Base-by-base conservation (phyloP, 2,113 vertebrate genomes). In the Addax nasomaculatus region DNA sequence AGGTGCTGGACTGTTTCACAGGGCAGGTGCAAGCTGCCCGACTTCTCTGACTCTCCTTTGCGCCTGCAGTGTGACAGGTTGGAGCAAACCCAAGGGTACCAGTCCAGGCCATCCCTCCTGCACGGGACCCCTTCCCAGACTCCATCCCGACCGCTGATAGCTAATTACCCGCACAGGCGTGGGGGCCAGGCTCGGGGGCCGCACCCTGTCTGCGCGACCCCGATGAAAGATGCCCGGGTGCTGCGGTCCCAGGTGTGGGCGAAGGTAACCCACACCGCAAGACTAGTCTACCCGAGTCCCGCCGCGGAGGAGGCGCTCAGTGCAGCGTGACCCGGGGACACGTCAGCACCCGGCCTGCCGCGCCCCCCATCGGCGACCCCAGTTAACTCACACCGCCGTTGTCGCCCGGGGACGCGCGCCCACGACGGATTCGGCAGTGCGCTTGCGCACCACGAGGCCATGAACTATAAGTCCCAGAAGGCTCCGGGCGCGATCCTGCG, bases 391-490 rank as follows among this genome's bases (percentile, higher is more conserved):
- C 73, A 33, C 62, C 7, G 9, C 67, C 1, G 7, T 29, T 29
- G 7, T 85, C 29, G 0, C 9, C 36, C 12, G 0, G 2, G 33
- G 10, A n/a, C 43, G 7, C 57, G 23, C 57, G 16, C 47, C 47
- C 81, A 7, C 47, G 5, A 29, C 15, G 23, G 36, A 25, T 39
- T 36, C 30, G 9, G 47, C 64, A 83, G 13, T 67, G 55, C 76
- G 62, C 55, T 49, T 84, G 96, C 62, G 62, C 62, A 0, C 14
- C 25, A 0, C 33, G 3, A 47, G 16, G 12, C 60, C 23, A 4
- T 8, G 62, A 93, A 90, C 93, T 95, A 62, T 81, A 83, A 83
- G 33, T 91, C 96, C 93, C 79, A 30, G 43, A 23, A 81, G 36
- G 36, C 45, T 2, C 45, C 10, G 64, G 67, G 43, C 3, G 2